Evolutionary conservation across 2,888 invertebrate species (phyloP).

Genomic region (Julus scandinavius): DNA sequence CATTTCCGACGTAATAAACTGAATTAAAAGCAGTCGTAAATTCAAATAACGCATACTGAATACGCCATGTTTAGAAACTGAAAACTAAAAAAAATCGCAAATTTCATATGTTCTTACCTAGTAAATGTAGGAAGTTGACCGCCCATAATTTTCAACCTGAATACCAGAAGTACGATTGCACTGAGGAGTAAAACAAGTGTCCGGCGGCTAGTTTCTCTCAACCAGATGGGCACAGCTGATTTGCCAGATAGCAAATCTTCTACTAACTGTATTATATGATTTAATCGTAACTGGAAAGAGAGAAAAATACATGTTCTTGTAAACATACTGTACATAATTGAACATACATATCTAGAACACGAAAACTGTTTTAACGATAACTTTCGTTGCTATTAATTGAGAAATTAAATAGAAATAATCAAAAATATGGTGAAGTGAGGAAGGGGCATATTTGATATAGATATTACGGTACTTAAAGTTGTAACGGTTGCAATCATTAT

Average conservation of each 20-base stretch:
- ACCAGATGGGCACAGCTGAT: constrained; percentile 52
- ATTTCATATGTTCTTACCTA: constrained; percentile 68
- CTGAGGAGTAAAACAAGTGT: constrained; percentile 82
- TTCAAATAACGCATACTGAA: background rate
- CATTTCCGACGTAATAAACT: background rate
- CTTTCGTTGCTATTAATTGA: no score
- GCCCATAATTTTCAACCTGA: constrained; percentile 93
- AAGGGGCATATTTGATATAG: no score
- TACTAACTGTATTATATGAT: constrained; percentile 56
- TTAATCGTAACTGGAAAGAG: constrained; percentile 56
- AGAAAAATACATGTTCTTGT: background rate
- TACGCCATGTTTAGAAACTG: background rate
- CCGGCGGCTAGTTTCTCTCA: constrained; percentile 73
- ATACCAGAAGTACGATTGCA: constrained; percentile 81
- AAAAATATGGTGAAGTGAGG: no score
- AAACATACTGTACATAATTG: no score
- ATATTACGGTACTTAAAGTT: no score
- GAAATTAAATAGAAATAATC: no score
- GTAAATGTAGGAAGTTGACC: constrained; percentile 96
- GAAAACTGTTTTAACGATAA: no score
- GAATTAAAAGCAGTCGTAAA: background rate
- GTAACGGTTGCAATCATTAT: no score
- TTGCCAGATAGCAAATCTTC: constrained; percentile 51
- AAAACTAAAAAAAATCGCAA: background rate
- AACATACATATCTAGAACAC: no score